A percentile compares a stretch with the other conserved stretches of the same genome.
Conservation (phyloP, 2,113 vertebrate species). For the Ceyx margarethae region DNA sequence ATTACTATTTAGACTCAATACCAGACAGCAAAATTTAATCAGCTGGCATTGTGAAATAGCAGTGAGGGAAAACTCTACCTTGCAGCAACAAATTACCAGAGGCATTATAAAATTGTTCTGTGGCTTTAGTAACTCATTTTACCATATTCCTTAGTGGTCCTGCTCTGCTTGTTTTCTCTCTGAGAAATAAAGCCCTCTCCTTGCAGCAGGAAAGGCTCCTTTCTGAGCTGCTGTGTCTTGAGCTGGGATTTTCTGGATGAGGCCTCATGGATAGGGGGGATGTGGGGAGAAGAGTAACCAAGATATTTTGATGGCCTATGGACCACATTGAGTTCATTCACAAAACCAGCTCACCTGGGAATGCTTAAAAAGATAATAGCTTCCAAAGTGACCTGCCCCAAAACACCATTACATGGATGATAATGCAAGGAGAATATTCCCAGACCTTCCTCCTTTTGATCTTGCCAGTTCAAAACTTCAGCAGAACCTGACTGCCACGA, state of each 20-base stretch:
- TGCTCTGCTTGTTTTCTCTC: background rate
- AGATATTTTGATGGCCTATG: background rate
- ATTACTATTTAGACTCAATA: conserved; percentile 48
- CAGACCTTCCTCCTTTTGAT: background rate
- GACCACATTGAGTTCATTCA: background rate
- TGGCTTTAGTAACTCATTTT: background rate
- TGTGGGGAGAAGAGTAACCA: fast-evolving
- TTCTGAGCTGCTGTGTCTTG: background rate
- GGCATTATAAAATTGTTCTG: background rate
- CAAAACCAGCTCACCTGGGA: background rate
- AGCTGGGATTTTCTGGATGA: background rate
- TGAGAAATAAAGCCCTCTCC: background rate
- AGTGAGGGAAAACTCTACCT: background rate
- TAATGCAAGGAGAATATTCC: background rate
- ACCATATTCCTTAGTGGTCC: background rate
- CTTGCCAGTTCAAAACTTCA: background rate
- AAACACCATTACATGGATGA: fast-evolving
- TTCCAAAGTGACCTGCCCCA: background rate
- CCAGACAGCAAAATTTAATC: conserved; percentile 48
- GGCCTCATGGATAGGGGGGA: background rate
- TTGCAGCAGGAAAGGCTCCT: background rate
- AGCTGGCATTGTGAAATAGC: background rate
- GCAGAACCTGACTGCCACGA: background rate
- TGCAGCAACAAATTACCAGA: background rate
- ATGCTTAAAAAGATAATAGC: background rate